Conservation (phyloP, 1,140 invertebrate species). For the Lepidostoma basale region DNA sequence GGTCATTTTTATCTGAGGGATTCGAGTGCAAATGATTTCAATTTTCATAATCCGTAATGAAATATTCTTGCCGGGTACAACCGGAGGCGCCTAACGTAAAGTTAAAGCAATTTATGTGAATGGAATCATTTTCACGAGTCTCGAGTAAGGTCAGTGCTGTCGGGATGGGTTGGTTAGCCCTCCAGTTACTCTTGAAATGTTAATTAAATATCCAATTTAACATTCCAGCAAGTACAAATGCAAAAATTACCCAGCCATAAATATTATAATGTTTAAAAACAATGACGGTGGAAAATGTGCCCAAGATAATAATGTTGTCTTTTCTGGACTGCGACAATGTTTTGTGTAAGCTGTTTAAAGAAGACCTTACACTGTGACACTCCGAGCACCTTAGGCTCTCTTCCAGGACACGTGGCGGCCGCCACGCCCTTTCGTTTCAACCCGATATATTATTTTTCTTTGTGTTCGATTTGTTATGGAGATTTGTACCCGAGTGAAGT, state of each 20-base stretch:
- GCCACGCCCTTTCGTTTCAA: conserved; percentile 30
- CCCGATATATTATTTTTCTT: conserved; percentile 38
- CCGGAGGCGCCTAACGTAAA: background rate
- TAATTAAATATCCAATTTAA: conserved; percentile 45
- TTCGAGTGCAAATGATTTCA: conserved; percentile 41
- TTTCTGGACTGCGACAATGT: conserved; percentile 2
- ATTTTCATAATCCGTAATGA: conserved; percentile 19
- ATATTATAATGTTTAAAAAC: conserved; percentile 43
- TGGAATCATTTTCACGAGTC: conserved; percentile 40
- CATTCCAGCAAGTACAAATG: conserved; percentile 43
- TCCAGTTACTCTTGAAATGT: conserved; percentile 32
- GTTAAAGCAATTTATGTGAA: conserved; percentile 4
- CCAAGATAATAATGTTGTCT: background rate
- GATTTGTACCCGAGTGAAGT: conserved; percentile 28
- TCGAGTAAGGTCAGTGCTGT: conserved; percentile 31
- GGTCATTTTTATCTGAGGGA: conserved; percentile 22
- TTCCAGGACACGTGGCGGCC: conserved; percentile 38
- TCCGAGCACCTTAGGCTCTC: conserved; percentile 19
- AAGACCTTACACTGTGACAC: background rate
- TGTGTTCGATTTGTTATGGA: conserved; percentile 43
- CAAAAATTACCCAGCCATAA: conserved; percentile 41
- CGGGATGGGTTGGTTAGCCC: conserved; percentile 31
- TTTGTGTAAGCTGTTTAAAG: conserved; percentile 5
- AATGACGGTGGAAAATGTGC: conserved; percentile 35
- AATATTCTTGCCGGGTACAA: background rate